Percentiles rank a stretch among this genome's conserved stretches.
phyloP scores from a whole-genome alignment of 2,113 vertebrate genomes.

The Misgurnus mizolepis region DNA sequence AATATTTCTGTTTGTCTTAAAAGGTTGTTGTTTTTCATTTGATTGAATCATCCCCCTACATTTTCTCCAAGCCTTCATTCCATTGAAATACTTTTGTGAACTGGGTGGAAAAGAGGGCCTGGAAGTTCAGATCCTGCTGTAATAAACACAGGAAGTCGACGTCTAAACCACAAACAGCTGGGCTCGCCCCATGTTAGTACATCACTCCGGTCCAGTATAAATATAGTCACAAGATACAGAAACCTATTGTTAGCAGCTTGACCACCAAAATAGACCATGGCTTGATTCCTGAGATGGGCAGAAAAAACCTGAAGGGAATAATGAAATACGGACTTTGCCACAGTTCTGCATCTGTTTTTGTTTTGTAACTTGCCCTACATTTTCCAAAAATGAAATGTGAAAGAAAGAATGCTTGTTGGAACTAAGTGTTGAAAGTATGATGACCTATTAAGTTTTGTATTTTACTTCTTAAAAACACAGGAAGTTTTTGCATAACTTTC shows the following conservation, averaged over 20 bases:
- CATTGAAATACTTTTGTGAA: conserved; percentile 8
- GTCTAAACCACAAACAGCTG: conserved; percentile 69
- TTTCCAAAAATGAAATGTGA: conserved; percentile 33
- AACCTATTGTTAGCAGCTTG: conserved; percentile 53
- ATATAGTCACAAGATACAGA: conserved; percentile 43
- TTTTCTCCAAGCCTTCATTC: neutral
- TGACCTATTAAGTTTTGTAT: neutral
- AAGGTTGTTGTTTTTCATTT: neutral
- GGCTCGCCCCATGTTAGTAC: conserved; percentile 40
- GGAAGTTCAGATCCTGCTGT: conserved; percentile 59
- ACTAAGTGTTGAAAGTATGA: neutral
- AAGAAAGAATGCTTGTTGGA: neutral
- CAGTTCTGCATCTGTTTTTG: conserved; percentile 51
- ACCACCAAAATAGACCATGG: conserved; percentile 34
- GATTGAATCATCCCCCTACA: neutral
- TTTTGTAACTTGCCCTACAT: conserved; percentile 50
- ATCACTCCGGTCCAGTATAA: conserved; percentile 52
- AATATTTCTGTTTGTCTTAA: neutral
- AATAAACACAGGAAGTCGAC: conserved; percentile 70
- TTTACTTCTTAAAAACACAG: neutral
- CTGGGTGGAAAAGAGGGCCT: conserved; percentile 40
- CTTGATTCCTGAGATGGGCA: neutral
- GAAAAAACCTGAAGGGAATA: neutral
- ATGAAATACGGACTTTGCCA: conserved; percentile 15
- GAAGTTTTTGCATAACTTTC: neutral